These are phyloP conservation scores for Enteromius thamalakanensis DNA, from an alignment of 2,797 vertebrate species.

Conservation along the genomic window DNA sequence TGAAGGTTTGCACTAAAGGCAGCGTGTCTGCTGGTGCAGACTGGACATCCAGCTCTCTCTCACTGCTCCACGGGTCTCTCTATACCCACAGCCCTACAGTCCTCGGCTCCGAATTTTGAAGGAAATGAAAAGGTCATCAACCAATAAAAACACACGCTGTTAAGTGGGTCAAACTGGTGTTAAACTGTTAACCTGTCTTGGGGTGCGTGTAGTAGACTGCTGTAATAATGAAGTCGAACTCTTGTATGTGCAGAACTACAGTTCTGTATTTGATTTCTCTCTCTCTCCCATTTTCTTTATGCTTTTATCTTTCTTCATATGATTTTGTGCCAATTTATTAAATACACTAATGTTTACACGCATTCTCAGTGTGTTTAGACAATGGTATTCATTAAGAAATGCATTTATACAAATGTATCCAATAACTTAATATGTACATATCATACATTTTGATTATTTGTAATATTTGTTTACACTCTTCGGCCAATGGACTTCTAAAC, in stretches of 20 bases:
- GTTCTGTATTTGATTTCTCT: not conserved
- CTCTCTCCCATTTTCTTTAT: not conserved
- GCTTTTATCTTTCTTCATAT: not conserved
- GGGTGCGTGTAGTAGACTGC: not conserved
- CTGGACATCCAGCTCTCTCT: slow-evolving; percentile 77
- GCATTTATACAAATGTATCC: not conserved
- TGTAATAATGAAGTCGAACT: not conserved
- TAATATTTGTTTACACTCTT: slow-evolving; percentile 27
- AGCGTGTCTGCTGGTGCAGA: slow-evolving; percentile 89
- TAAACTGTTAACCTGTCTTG: not conserved
- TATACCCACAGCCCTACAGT: not conserved
- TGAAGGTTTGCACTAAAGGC: slow-evolving; percentile 99
- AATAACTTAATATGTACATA: slow-evolving; percentile 8
- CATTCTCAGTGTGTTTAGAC: not conserved
- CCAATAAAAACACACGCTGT: not conserved
- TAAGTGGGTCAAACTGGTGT: not conserved
- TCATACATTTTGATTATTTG: not conserved
- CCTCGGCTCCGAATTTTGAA: not conserved
- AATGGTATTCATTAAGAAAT: not conserved
- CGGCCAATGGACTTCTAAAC: not conserved
- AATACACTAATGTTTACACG: not conserved
- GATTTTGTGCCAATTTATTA: not conserved
- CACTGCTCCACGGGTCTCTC: slow-evolving; percentile 20
- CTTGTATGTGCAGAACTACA: not conserved
- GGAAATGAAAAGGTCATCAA: not conserved